phyloP scores from a whole-genome alignment of 2,113 vertebrate genomes.

The Gopherus evgoodei region DNA sequence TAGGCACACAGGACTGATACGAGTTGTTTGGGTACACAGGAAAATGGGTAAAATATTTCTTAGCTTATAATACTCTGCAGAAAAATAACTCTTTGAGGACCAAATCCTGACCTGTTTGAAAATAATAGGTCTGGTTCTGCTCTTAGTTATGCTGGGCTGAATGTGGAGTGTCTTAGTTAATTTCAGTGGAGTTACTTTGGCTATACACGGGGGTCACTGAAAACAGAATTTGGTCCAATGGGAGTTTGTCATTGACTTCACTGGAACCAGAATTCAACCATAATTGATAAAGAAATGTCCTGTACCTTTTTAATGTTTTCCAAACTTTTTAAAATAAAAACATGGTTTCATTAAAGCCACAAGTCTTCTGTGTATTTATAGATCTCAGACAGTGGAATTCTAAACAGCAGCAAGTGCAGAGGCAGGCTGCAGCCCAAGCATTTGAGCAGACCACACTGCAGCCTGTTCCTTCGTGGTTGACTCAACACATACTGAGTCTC shows the following conservation, averaged over 20 bases:
- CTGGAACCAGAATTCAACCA: background rate
- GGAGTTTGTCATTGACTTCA: background rate
- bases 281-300: background rate
- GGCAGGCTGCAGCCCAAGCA: background rate
- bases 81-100: background rate
- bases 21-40: background rate
- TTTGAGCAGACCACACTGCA: background rate
- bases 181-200: background rate
- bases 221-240: background rate
- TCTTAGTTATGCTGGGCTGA: background rate
- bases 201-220: background rate
- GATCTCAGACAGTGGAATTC: background rate
- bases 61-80: background rate
- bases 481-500: background rate
- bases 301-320: background rate
- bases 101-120: background rate
- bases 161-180: background rate
- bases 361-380: background rate
- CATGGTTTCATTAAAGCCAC: background rate
- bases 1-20: conserved; percentile 18
- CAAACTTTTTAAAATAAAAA: background rate
- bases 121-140: background rate
- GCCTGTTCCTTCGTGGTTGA: background rate
- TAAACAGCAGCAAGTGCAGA: background rate
- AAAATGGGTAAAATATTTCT: background rate